These are phyloP conservation scores for Petrosia ficiformis DNA, from an alignment of 37 sponge, comb jelly and placozoan species.

Conservation along the genomic window DNA sequence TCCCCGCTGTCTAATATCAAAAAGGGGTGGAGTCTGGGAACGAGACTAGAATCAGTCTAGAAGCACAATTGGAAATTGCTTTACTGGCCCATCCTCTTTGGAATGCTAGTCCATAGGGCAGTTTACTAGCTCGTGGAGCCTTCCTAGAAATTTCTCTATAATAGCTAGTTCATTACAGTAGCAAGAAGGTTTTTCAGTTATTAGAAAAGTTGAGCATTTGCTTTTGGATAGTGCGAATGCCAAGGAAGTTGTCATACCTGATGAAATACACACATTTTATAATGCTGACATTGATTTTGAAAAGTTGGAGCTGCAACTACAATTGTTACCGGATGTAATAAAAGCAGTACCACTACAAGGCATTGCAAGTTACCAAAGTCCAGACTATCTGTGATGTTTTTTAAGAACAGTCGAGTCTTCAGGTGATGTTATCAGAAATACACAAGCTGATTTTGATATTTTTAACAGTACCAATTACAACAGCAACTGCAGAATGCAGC, in stretches of 20 bases:
- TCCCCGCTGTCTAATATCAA: no score
- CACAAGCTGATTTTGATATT: conserved; percentile 53
- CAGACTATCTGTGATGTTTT: conserved; percentile 48
- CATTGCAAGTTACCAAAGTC: conserved; percentile 32
- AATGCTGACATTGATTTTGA: conserved; percentile 19
- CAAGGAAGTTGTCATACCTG: neutral
- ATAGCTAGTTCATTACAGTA: no score
- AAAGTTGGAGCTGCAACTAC: conserved; percentile 19
- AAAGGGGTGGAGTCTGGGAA: no score
- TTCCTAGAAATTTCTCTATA: no score
- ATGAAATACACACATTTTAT: neutral
- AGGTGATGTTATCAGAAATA: conserved; percentile 31
- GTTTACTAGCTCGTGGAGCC: no score
- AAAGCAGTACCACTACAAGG: conserved; percentile 14
- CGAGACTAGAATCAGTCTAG: no score
- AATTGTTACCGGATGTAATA: conserved; percentile 14
- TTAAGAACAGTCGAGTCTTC: neutral
- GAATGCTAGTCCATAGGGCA: no score
- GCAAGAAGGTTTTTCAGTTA: neutral
- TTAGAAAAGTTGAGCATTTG: neutral
- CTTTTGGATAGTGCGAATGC: conserved; percentile 13
- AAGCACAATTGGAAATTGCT: no score
- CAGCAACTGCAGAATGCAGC: conserved; percentile 37
- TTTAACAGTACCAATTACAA: conserved; percentile 50
- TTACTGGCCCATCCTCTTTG: no score